These are phyloP conservation scores for Leptarthrus brevirostris DNA, from an alignment of 2,888 invertebrate species.

Conservation along the genomic window DNA sequence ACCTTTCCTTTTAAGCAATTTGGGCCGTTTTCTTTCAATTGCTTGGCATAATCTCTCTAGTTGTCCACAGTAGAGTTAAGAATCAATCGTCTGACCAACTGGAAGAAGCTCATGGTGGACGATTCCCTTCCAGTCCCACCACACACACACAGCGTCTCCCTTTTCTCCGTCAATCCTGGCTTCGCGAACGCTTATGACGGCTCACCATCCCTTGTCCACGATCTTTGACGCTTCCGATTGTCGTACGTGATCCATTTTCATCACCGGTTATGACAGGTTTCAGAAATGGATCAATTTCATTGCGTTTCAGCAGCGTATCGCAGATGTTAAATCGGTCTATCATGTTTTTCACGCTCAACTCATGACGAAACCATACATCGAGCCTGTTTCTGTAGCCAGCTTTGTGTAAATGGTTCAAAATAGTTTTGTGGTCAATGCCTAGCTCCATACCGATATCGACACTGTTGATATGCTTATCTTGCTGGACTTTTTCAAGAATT, in stretches of 20 bases:
- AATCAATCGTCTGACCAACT: conserved; percentile 21
- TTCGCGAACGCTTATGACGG: conserved; percentile 51
- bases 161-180: conserved; percentile 52
- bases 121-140: conserved; percentile 18
- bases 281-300: conserved; percentile 56
- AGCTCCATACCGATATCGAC: too few species aligned
- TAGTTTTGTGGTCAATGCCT: background rate
- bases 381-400: conserved; percentile 35
- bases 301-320: conserved; percentile 54
- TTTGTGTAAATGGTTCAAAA: conserved; percentile 35
- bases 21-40: conserved; percentile 9
- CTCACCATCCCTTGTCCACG: conserved; percentile 51
- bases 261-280: conserved; percentile 55
- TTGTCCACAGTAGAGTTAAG: conserved; percentile 51
- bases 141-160: conserved; percentile 9
- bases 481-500: conserved; percentile 2
- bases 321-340: conserved; percentile 47
- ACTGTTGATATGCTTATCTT: conserved; percentile 22
- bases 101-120: conserved; percentile 22
- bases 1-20: conserved; percentile 29
- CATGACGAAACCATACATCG: conserved; percentile 3
- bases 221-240: conserved; percentile 44
- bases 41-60: conserved; percentile 44
- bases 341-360: conserved; percentile 6
- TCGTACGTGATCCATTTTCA: conserved; percentile 55